Conservation (phyloP, 2,888 invertebrate species). For the Drepana falcataria region DNA sequence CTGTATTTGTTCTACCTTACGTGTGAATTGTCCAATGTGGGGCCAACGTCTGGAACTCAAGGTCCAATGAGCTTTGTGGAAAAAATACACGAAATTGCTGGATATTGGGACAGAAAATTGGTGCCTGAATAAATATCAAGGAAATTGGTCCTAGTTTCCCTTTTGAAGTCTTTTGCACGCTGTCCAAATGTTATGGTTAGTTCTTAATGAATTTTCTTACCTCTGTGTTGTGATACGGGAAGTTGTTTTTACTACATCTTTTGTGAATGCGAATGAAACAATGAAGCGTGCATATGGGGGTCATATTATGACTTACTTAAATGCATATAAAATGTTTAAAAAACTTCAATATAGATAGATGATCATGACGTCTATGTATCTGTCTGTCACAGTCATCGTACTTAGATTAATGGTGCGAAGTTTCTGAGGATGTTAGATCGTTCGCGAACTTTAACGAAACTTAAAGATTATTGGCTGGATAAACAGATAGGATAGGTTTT, state of each 20-base stretch:
- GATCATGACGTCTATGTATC: no score
- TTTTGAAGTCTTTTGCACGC: neutral
- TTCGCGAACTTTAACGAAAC: no score
- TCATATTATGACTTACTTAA: no score
- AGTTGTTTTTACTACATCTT: neutral
- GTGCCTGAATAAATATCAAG: conserved; percentile 37
- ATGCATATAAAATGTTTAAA: no score
- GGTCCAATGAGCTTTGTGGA: conserved; percentile 31
- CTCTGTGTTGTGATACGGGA: neutral
- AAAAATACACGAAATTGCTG: conserved; percentile 36
- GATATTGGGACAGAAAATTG: conserved; percentile 21
- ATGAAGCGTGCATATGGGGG: no score
- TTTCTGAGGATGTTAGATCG: no score
- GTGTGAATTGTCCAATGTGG: conserved; percentile 47
- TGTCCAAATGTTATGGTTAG: neutral
- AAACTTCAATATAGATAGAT: no score
- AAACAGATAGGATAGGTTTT: no score
- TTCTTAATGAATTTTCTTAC: neutral
- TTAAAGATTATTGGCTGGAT: no score
- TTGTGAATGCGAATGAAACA: no score
- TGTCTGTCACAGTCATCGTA: no score
- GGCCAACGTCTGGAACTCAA: conserved; percentile 26
- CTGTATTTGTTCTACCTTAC: conserved; percentile 53
- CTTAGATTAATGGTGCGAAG: no score
- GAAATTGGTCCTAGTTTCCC: conserved; percentile 8